A percentile compares a stretch with the other conserved stretches of the same genome.
Conservation (phyloP, 2,888 invertebrate genomes). For the Chrysolina americana region DNA sequence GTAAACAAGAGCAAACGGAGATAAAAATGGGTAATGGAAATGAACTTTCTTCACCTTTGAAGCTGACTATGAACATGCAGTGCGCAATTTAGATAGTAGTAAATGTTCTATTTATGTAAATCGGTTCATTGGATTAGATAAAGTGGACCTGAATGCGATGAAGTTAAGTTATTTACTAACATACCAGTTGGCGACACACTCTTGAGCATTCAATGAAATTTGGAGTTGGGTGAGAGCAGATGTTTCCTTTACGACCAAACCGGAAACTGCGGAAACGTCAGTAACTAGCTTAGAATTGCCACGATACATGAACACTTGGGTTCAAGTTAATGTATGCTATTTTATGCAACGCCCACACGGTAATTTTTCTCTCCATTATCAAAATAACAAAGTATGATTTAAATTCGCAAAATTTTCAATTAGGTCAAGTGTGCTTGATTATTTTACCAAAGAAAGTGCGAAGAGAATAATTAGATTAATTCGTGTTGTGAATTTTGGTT, state of each 20-base stretch:
- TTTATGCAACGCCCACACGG: too few relatives aligned
- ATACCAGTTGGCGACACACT: constrained; percentile 3
- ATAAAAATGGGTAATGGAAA: constrained; percentile 8
- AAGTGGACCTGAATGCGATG: background rate
- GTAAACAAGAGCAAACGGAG: background rate
- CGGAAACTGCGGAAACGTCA: background rate
- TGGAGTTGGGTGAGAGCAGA: background rate
- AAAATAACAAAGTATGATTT: too few relatives aligned
- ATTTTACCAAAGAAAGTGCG: too few relatives aligned
- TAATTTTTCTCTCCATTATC: too few relatives aligned
- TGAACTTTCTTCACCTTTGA: constrained; percentile 6
- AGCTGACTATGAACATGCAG: background rate
- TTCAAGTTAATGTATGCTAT: background rate
- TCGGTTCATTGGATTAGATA: background rate
- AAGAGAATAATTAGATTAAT: too few relatives aligned
- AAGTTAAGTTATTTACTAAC: background rate
- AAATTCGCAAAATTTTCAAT: too few relatives aligned
- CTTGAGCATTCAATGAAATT: background rate
- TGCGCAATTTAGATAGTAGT: background rate
- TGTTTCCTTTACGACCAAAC: background rate
- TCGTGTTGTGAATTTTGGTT: too few relatives aligned
- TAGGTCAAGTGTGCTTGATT: too few relatives aligned
- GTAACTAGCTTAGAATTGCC: background rate
- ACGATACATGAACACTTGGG: background rate
- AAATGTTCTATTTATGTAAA: background rate